Percentiles rank a stretch among this genome's conserved stretches.
Conservation (phyloP, 1,140 invertebrate species). For the Pachyrhynchus sulphureomaculatus region DNA sequence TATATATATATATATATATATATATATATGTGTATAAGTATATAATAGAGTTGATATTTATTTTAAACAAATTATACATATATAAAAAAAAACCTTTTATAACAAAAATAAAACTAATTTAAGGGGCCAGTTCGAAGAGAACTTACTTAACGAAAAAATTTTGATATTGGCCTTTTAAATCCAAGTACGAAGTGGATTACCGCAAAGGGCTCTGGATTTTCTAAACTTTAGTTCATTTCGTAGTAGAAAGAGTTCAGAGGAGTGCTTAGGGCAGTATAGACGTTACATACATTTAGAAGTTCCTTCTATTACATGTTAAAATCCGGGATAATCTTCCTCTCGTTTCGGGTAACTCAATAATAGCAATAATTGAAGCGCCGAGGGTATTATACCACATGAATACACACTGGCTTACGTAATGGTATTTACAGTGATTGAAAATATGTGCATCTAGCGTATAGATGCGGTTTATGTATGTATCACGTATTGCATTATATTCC, state of each 20-base stretch:
- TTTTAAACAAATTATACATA: too few species aligned
- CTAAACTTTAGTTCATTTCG: slow-evolving; percentile 8
- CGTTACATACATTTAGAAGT: slow-evolving; percentile 43
- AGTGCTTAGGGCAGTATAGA: slow-evolving; percentile 28
- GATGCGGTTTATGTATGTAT: slow-evolving; percentile 11
- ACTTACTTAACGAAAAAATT: background rate
- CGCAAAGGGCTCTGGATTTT: background rate
- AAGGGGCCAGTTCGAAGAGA: too few species aligned
- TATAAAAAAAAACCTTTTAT: too few species aligned
- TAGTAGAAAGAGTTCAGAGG: slow-evolving; percentile 18
- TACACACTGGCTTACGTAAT: slow-evolving; percentile 46
- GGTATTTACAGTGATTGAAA: slow-evolving; percentile 49
- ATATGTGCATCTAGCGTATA: slow-evolving; percentile 41
- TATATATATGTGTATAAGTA: too few species aligned
- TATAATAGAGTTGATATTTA: too few species aligned
- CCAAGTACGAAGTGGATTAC: background rate
- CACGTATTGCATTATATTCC: background rate
- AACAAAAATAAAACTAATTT: too few species aligned
- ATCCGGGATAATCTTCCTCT: slow-evolving; percentile 45
- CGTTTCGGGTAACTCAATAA: slow-evolving; percentile 44
- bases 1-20: too few species aligned
- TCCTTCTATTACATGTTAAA: slow-evolving; percentile 46
- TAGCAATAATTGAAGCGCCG: slow-evolving; percentile 46
- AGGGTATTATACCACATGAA: slow-evolving; percentile 46
- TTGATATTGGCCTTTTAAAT: slow-evolving; percentile 1